Evolutionary conservation across 1,140 invertebrate species (phyloP).

Genomic region (Thaumatotibia leucotreta): DNA sequence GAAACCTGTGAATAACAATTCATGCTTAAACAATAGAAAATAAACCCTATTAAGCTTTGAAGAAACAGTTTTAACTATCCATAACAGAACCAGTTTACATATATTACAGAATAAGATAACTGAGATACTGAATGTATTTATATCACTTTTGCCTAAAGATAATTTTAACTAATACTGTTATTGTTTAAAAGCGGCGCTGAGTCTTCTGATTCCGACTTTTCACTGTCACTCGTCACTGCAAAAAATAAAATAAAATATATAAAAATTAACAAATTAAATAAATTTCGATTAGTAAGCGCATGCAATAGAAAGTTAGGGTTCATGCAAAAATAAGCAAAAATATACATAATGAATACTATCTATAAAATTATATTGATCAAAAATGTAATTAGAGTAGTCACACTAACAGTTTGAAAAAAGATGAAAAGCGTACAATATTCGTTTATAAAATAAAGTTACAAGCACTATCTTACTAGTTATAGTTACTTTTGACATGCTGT

Average conservation of each 20-base stretch:
- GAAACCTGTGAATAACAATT: no score
- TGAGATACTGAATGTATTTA: background rate
- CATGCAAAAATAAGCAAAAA: background rate
- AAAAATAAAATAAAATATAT: constrained; percentile 35
- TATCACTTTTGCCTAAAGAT: background rate
- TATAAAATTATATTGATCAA: background rate
- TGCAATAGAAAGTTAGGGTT: background rate
- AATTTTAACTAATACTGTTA: constrained; percentile 43
- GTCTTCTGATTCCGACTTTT: constrained; percentile 54
- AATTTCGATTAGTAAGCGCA: background rate
- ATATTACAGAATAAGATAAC: background rate
- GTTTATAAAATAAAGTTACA: no score
- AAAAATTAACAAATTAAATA: background rate
- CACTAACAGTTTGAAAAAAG: no score
- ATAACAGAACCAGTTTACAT: no score
- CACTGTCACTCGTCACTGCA: constrained; percentile 59
- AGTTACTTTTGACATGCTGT: no score
- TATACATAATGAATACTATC: no score
- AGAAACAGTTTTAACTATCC: no score
- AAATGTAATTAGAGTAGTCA: background rate
- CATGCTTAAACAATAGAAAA: no score
- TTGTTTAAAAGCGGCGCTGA: constrained; percentile 50
- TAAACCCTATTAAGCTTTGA: no score
- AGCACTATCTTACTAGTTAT: no score
- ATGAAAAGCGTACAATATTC: background rate